Evolutionary conservation across 2,797 vertebrate genomes (phyloP), one percentile per base, ranked within the genome.

Genomic region (Anas bahamensis): DNA sequence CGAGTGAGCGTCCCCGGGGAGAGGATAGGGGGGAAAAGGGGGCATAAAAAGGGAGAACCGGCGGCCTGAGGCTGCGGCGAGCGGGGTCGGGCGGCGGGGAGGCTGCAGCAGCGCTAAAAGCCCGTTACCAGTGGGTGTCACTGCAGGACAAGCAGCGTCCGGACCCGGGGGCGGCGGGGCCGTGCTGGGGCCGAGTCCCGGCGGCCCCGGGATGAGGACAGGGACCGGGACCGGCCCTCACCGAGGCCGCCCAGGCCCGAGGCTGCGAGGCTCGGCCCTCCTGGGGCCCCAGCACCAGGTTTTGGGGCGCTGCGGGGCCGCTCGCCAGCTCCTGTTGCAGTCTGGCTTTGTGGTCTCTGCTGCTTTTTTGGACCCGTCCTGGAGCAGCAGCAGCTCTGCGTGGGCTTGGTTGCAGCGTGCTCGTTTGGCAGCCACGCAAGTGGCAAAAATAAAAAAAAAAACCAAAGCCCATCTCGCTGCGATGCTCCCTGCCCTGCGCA

Each of bases 71-170:
- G 23, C 26, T 31, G 46, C 39, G 4, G 61, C 5, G 90, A 75
- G 76, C n/a, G 7, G 89, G 57, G 50, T 61, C 55, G 31, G 65
- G 82, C 39, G 16, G 35, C 9, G 68, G 55, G 78, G 53, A 76
- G 19, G 41, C 63, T 5, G 70, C 26, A 4, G 64, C 87, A 10
- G 41, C 86, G 26, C 22, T 22, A 5, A 17, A 17, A 42, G 29
- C 82, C 56, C 71, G 7, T 83, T 17, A 63, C 97, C 98, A 96
- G 97, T 26, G 88, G 97, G 98, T 98, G 98, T 97, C 96, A 95
- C 95, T 98, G 93, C 93, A 97, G 97, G 97, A 98, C 97, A 98
- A 97, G 97, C 33, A 96, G 97, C 48, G 52, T 55, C 31, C 21
- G 77, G 74, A 13, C 52, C 17, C 26, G 74, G 26, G 37, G 33